Base-by-base conservation (phyloP, 2,113 vertebrate genomes). In the Pimephales promelas region DNA sequence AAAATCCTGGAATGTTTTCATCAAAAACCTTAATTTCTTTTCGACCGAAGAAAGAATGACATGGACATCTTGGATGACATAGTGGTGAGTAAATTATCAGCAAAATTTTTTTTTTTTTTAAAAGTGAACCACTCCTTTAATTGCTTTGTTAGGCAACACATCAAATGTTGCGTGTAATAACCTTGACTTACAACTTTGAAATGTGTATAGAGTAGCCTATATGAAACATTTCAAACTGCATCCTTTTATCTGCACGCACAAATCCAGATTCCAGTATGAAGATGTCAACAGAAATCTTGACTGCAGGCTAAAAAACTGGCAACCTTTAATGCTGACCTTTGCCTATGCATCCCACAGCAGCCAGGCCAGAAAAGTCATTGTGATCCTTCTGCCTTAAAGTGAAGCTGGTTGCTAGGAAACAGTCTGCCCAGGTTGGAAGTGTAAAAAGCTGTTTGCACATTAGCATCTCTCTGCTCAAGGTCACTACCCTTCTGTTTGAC, bases 351-450 rank as follows among this genome's bases (percentile, higher is more conserved):
- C 43, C 76, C 71, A 81, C 61, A 75, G 62, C 76, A 81, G 78
- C 76, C 82, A 86, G 86, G 80, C 86, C 66, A 85, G 81, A 83
- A 87, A 85, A 82, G 81, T 81, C 71, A 85, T 43, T 72, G 68
- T 76, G 81, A 81, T 88, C 34, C 83, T 73, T 81, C 70, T 72
- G 71, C 83, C 81, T 68, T 79, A 64, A 72, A 73, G 83, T 87
- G 57, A 79, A 74, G 79, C 80, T 47, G 52, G 87, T 88, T 88
- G 87, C 87, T 87, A 85, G 85, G 87, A 82, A 88, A 88, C 87
- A 81, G 83, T 76, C 54, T 81, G 77, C 81, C 83, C 64, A 74
- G 83, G 20, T 72, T 80, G 36, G 61, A 82, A 76, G 87, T 87
- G 85, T 88, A 85, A 87, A 87, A 81, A 83, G 77, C 83, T 78